Percentiles rank a stretch among this genome's conserved stretches.
Evolutionary conservation across 1,140 invertebrate species (phyloP).

Genomic region (Cydia splendana): DNA sequence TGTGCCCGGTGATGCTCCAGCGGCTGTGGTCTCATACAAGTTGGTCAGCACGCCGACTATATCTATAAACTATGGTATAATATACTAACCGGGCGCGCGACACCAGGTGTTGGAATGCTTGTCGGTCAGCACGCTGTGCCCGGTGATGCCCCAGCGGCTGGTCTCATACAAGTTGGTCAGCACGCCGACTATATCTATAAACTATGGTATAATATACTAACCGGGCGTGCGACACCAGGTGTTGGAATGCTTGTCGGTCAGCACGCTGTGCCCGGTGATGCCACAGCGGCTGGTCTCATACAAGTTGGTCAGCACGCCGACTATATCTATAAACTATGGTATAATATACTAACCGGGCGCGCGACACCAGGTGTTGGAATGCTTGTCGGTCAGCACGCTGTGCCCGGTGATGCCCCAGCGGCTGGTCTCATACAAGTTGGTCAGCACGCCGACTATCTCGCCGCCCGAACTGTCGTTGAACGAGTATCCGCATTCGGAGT

Average conservation of each 20-base stretch:
- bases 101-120: constrained; percentile 83
- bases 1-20: constrained; percentile 81
- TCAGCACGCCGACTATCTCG: constrained; percentile 56
- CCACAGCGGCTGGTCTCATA: constrained; percentile 81
- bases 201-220: constrained; percentile 48
- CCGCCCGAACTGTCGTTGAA: constrained; percentile 80
- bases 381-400: constrained; percentile 83
- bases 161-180: constrained; percentile 81
- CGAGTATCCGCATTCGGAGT: constrained; percentile 81
- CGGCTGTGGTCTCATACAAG: constrained; percentile 79
- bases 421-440: constrained; percentile 80
- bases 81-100: constrained; percentile 81
- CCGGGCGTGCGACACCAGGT: constrained; percentile 83
- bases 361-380: constrained; percentile 82
- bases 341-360: constrained; percentile 80
- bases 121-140: constrained; percentile 83
- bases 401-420: constrained; percentile 81
- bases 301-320: constrained; percentile 75
- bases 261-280: constrained; percentile 80
- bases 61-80: constrained; percentile 17
- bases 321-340: constrained; percentile 38
- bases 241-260: constrained; percentile 83
- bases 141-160: constrained; percentile 79
- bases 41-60: constrained; percentile 69
- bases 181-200: constrained; percentile 47